Base-by-base conservation (phyloP, 1,140 invertebrate species). In the Nixonia krombeini region DNA sequence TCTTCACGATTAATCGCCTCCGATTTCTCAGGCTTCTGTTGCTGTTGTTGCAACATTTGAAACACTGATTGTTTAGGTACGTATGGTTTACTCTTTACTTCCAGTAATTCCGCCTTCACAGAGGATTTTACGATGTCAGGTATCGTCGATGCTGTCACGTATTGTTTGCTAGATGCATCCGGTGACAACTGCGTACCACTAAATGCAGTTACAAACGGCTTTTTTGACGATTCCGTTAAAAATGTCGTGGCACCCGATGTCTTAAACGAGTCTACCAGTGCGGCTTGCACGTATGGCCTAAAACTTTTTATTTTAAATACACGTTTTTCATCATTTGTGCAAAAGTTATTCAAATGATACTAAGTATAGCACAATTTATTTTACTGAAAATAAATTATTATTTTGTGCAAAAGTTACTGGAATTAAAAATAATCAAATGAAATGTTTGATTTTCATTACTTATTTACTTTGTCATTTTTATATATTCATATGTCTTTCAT, bases 241-340 rank as follows among this genome's bases (percentile, higher is more conserved):
- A n/a, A n/a, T 4, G 66, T 17, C 10, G 58, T 63, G 0, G 57
- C 0, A 66, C 4, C 4, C 52, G 13, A 74, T 59, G 28, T 21
- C 16, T 6, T 61, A 0, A 44, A 33, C 16, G 17, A 58, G 18
- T 76, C 74, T 0, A 74, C 66, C 1, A 79, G 21, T 15, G 72
- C 74, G 8, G 72, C 66, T 35, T 80, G 78, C 0, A 82, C 78
- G 8, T 81, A 83, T 1, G 79, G 72, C 25, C 76, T 82, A n/a
- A n/a, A n/a, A n/a, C n/a, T n/a, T n/a, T n/a, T n/a, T n/a, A n/a
- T n/a, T 5, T 26, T 26, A 26, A 26, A 5, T 26, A 16, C 9
- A 16, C 10, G 12, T 51, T 29, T 2, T 35, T 18, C 4, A 50
- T 37, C 5, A 37, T 37, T 4, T 15, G 49, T 41, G 2, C 12